These are phyloP conservation scores for Acipenser transmontanus DNA, from an alignment of 2,797 vertebrate species.

Conservation along the genomic window DNA sequence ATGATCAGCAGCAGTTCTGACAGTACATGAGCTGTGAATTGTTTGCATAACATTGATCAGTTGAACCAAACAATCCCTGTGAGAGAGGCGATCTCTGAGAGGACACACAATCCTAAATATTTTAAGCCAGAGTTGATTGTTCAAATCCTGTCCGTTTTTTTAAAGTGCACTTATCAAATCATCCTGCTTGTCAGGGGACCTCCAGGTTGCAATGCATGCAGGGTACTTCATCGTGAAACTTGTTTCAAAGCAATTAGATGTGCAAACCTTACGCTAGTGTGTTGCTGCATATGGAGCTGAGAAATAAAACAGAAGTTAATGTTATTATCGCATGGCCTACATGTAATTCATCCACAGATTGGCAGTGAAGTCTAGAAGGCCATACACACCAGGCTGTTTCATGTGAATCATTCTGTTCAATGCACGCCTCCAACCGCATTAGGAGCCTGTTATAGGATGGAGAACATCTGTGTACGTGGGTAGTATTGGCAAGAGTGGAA, in stretches of 20 bases:
- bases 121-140: slow-evolving; percentile 5
- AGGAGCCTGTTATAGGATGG: too few relatives aligned
- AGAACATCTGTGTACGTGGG: too few relatives aligned
- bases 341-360: slow-evolving; percentile 10
- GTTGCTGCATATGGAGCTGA: background rate
- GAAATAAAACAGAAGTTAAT: slow-evolving; percentile 13
- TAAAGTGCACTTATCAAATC: background rate
- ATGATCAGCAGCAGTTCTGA: too few relatives aligned
- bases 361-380: slow-evolving; percentile 12
- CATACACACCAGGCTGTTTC: slow-evolving; percentile 5
- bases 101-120: background rate
- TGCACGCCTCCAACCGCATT: background rate
- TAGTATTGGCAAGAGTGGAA: too few relatives aligned
- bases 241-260: slow-evolving; percentile 38
- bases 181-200: background rate
- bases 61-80: too few relatives aligned
- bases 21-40: too few relatives aligned
- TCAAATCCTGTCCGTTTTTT: background rate
- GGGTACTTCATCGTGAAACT: slow-evolving; percentile 28
- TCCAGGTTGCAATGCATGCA: background rate
- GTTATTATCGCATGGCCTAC: slow-evolving; percentile 8
- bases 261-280: slow-evolving; percentile 28
- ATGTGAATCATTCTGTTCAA: slow-evolving; percentile 8
- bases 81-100: background rate
- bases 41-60: too few relatives aligned